Conservation (phyloP, 2,113 vertebrate genomes). For the Recurvirostra avosetta region DNA sequence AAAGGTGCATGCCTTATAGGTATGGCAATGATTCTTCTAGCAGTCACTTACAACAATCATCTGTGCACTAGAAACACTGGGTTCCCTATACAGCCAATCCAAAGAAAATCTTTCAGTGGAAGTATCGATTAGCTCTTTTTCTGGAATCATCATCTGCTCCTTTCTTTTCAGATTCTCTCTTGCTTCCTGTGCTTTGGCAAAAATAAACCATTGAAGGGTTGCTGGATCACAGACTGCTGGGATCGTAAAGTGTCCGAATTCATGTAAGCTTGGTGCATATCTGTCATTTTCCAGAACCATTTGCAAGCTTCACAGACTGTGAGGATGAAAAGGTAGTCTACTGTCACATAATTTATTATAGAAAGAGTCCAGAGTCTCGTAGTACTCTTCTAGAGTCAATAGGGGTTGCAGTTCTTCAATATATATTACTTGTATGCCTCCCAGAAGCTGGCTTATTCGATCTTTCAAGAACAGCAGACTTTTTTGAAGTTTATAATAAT, state of each 20-base stretch:
- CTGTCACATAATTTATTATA: slow-evolving; percentile 75
- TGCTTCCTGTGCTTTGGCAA: slow-evolving; percentile 83
- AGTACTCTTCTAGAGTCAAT: slow-evolving; percentile 85
- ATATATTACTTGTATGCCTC: slow-evolving; percentile 84
- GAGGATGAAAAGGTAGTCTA: slow-evolving; percentile 80
- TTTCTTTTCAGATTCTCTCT: slow-evolving; percentile 76
- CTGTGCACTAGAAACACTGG: slow-evolving; percentile 85
- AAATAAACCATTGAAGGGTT: slow-evolving; percentile 86
- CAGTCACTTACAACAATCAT: slow-evolving; percentile 89
- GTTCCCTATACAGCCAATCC: slow-evolving; percentile 85
- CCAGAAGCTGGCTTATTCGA: slow-evolving; percentile 85
- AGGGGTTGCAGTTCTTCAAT: slow-evolving; percentile 83
- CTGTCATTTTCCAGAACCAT: slow-evolving; percentile 88
- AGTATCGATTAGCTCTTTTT: slow-evolving; percentile 72
- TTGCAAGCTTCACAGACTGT: slow-evolving; percentile 85
- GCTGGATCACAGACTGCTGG: slow-evolving; percentile 79
- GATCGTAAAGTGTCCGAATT: slow-evolving; percentile 87
- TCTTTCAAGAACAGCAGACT: slow-evolving; percentile 84
- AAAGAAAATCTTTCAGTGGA: slow-evolving; percentile 81
- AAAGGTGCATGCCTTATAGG: slow-evolving; percentile 84
- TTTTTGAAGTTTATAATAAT: slow-evolving; percentile 82
- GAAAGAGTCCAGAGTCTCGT: slow-evolving; percentile 80
- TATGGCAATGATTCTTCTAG: slow-evolving; percentile 76
- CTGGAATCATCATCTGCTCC: slow-evolving; percentile 79
- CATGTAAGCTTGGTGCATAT: slow-evolving; percentile 82